Evolutionary conservation across 2,797 vertebrate species (phyloP), one percentile per base, ranked within the genome.

Genomic region (Diceros bicornis): DNA sequence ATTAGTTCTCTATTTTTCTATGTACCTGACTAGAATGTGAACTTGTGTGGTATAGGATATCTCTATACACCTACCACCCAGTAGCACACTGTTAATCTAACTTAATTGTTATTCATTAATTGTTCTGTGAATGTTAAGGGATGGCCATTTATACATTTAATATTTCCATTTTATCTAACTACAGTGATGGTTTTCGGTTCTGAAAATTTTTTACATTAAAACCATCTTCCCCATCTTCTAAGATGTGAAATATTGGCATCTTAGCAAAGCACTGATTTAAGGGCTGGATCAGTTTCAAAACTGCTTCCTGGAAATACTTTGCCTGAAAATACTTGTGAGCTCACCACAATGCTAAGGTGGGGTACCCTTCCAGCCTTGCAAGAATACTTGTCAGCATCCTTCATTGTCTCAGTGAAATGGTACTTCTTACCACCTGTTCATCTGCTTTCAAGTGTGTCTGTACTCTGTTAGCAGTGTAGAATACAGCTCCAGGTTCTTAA

Each of bases 191-290:
- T 79, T 72, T 83, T 47, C 77, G 59, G 4, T 86, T 91, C 77
- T 81, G 69, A 85, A 83, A 82, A n/a, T 0, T 32, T 86, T 95
- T 97, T 34, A 61, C 41, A 69, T 82, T 79, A 55, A 96, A 92
- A 82, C 55, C 55, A 23, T 93, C 52, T 61, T 88, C 41, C 11
- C 13, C 20, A 37, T 66, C 27, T 81, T 89, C 68, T 94, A 77
- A 91, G 23, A 32, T 83, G 41, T 79, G 20, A 95, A 79, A 41
- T 18, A 0, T 47, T 96, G 91, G 62, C 61, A 89, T 91, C 68
- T 89, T 84, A 83, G 17, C 34, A 68, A 18, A 87, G 9, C 27
- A 7, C 52, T 92, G 34, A 86, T 77, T 88, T 85, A 85, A 96
- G 59, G 68, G 32, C 50, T 92, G 79, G 75, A 59, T 83, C 16